Evolutionary conservation across 1,140 invertebrate genomes (phyloP).

Genomic region (Dendroctonus valens): DNA sequence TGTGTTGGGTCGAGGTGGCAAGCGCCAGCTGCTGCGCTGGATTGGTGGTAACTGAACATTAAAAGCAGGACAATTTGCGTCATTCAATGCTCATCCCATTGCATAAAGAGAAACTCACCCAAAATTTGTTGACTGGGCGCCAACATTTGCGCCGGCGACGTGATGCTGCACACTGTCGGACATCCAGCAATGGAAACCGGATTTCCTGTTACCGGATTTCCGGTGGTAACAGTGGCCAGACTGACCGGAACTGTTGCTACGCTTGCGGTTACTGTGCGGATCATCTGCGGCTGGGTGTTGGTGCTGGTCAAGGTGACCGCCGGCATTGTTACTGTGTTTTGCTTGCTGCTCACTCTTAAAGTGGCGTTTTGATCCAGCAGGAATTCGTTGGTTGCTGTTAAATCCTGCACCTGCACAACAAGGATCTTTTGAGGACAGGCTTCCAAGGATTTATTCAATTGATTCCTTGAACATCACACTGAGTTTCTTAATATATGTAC

Average conservation of each 20-base stretch:
- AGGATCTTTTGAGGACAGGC: neutral
- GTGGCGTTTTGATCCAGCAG: slow-evolving; percentile 79
- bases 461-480: too few species aligned
- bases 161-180: slow-evolving; percentile 61
- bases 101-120: slow-evolving; percentile 39
- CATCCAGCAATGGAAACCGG: slow-evolving; percentile 58
- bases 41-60: slow-evolving; percentile 46
- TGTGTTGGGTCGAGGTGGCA: slow-evolving; percentile 43
- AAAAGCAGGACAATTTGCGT: too few species aligned
- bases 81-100: neutral
- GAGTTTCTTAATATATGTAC: too few species aligned
- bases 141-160: slow-evolving; percentile 54
- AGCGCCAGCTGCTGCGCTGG: slow-evolving; percentile 47
- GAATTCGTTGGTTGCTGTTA: slow-evolving; percentile 80
- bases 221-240: slow-evolving; percentile 55
- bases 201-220: slow-evolving; percentile 48
- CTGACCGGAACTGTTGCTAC: slow-evolving; percentile 66
- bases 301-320: slow-evolving; percentile 59
- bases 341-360: slow-evolving; percentile 64
- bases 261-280: slow-evolving; percentile 61
- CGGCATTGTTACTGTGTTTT: slow-evolving; percentile 58
- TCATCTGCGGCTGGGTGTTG: slow-evolving; percentile 53
- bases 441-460: neutral
- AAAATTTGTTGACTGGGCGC: slow-evolving; percentile 50
- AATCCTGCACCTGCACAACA: slow-evolving; percentile 53